Conservation (phyloP, 2,797 vertebrate genomes). For the Balearica regulorum region DNA sequence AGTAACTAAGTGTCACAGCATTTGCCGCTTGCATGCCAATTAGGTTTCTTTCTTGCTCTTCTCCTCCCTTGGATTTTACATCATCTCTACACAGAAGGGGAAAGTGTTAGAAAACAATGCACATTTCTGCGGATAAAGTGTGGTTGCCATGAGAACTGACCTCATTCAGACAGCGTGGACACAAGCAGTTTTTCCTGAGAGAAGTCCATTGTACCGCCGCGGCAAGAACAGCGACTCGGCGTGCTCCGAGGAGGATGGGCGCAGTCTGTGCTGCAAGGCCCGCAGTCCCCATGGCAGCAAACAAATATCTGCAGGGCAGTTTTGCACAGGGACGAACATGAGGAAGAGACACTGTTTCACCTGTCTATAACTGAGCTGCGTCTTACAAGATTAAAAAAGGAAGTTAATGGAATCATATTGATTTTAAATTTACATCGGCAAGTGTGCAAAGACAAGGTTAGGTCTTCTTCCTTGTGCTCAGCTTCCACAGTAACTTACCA, state of each 20-base stretch:
- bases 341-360: neutral
- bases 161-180: neutral
- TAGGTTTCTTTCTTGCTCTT: neutral
- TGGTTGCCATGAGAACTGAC: constrained; percentile 38
- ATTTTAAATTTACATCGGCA: neutral
- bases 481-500: neutral
- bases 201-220: neutral
- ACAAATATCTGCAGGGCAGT: neutral
- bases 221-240: neutral
- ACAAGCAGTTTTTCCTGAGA: neutral
- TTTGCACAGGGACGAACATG: neutral
- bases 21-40: neutral
- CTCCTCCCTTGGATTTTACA: neutral
- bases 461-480: neutral
- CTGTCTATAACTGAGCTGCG: neutral
- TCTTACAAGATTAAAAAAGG: neutral
- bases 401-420: neutral
- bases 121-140: neutral
- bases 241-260: accelerated
- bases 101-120: neutral
- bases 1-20: neutral
- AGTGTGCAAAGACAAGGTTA: neutral
- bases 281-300: neutral
- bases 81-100: neutral
- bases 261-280: neutral